A percentile compares a stretch with the other conserved stretches of the same genome.
These are phyloP conservation scores for Lycia hirtaria DNA, from an alignment of 2,888 invertebrate species.

Conservation along the genomic window DNA sequence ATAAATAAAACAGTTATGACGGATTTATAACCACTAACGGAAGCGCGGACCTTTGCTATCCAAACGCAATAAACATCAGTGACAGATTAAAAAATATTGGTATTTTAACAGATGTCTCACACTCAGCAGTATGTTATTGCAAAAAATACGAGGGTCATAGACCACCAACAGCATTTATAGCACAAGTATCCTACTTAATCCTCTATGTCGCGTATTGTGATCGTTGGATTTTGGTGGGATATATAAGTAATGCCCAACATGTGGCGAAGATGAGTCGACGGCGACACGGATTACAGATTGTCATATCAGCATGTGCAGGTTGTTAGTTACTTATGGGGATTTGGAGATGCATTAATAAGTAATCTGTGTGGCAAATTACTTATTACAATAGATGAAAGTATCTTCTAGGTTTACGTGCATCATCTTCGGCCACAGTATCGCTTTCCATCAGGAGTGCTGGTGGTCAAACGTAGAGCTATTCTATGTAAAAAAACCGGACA, in stretches of 20 bases:
- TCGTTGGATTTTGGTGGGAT: conserved; percentile 73
- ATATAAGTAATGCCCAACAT: conserved; percentile 75
- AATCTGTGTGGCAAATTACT: conserved; percentile 10
- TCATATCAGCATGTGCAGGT: conserved; percentile 47
- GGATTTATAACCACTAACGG: conserved; percentile 18
- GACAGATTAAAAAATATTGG: conserved; percentile 35
- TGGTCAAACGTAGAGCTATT: no score
- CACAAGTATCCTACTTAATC: conserved; percentile 75
- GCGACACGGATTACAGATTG: conserved; percentile 42
- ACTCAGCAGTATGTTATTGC: conserved; percentile 66
- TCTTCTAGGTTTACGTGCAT: no score
- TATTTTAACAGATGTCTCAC: conserved; percentile 65
- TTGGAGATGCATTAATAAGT: conserved; percentile 17
- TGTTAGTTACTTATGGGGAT: conserved; percentile 23
- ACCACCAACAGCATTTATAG: conserved; percentile 76
- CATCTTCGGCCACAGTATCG: no score
- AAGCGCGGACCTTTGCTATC: conserved; percentile 15
- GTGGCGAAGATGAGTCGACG: conserved; percentile 65
- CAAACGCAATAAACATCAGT: conserved; percentile 21
- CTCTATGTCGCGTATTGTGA: conserved; percentile 77
- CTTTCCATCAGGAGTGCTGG: no score
- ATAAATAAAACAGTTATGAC: conserved; percentile 8
- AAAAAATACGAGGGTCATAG: conserved; percentile 68
- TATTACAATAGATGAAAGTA: background rate
- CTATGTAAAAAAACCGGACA: no score